A percentile compares a stretch with the other conserved stretches of the same genome.
These are phyloP conservation scores for Neodon shergylaensis DNA, from an alignment of 2,113 vertebrate species.

Conservation along the genomic window DNA sequence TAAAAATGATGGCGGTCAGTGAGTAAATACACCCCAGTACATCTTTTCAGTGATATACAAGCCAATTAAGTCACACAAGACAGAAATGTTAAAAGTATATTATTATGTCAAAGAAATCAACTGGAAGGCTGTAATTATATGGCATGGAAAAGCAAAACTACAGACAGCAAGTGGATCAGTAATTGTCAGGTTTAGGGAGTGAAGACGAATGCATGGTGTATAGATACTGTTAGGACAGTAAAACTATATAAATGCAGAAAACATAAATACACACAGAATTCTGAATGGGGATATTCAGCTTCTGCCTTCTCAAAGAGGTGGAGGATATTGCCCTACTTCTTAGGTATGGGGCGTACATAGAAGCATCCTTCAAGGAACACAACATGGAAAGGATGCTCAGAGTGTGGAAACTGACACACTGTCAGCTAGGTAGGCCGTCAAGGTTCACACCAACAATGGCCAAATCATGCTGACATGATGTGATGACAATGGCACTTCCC, in stretches of 20 bases:
- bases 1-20: neutral
- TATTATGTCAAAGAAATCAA: slow-evolving; percentile 12
- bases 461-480: neutral
- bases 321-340: neutral
- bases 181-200: neutral
- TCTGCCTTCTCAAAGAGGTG: neutral
- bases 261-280: neutral
- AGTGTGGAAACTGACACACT: neutral
- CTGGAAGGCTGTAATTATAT: neutral
- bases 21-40: neutral
- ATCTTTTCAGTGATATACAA: neutral
- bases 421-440: neutral
- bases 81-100: neutral
- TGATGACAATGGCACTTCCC: slow-evolving; percentile 20
- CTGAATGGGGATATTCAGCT: neutral
- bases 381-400: neutral
- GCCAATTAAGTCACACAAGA: slow-evolving; percentile 7
- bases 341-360: neutral
- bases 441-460: neutral
- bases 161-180: neutral
- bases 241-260: neutral
- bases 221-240: neutral
- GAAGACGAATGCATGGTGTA: neutral
- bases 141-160: slow-evolving; percentile 38
- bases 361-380: neutral